Evolutionary conservation across 2,888 invertebrate species (phyloP), one percentile per base, ranked within the genome.

Genomic region (Aphidius colemani): DNA sequence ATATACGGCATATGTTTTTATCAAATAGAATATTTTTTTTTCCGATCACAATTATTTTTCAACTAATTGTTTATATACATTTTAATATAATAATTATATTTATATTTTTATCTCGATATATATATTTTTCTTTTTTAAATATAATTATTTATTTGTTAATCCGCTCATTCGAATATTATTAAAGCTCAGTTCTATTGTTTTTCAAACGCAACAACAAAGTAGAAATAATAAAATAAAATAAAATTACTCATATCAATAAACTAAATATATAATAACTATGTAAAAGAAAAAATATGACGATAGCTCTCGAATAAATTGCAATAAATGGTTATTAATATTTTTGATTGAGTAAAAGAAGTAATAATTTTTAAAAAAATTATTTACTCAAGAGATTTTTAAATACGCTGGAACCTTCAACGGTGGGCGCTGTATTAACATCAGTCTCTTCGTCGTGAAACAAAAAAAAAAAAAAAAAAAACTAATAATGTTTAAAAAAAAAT

Each of bases 21-120:
- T 44, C 39, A 46, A 58, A 39, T 46, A 43, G 11, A 53, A 46
- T 9, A 46, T 44, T 6, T 13, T 18, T 10, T 18, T 6, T 4
- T 51, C 53, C 50, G 60, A 65, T 67, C 65, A 67, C 66, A 67
- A 64, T 65, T 58, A 39, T 60, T 61, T 55, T 55, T 43, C 50
- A 39, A 7, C 43, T 53, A 46, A 51, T 45, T 53, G 30, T 63
- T 51, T 41, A 48, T 10, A 48, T 48, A 48, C 39, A 30, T n/a
- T 39, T 11, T 5, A 57, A 48, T 10, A 56, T 13, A 56, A 7
- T 9, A 56, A 8, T 13, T 57, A 57, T 45, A 50, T 49, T 45
- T 30, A 18, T 44, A 18, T 44, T 43, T 30, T 4, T 30, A 30
- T 30, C 3, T 30, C 3, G 4, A 30, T 30, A 30, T 30, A 30